phyloP scores from a whole-genome alignment of 1,140 invertebrate genomes.

The Xylocopa sonorina region DNA sequence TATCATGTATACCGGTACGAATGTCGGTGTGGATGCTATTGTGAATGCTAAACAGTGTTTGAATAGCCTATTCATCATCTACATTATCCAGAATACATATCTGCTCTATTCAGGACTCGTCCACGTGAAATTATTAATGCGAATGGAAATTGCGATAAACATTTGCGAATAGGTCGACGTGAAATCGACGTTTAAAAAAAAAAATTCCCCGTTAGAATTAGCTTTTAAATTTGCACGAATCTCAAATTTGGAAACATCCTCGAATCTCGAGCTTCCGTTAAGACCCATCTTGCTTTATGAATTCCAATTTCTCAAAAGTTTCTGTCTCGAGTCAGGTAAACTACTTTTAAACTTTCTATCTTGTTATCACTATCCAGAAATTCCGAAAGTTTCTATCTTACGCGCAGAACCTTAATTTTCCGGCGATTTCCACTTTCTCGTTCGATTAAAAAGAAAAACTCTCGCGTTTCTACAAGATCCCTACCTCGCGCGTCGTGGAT shows the following conservation, averaged over 20 bases:
- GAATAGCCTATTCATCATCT: not conserved
- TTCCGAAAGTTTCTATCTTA: not conserved
- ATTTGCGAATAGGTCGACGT: too few relatives aligned
- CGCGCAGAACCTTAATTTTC: not conserved
- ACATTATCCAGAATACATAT: not conserved
- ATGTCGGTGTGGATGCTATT: not conserved
- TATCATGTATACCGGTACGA: not conserved
- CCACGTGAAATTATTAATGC: not conserved
- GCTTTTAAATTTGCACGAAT: not conserved
- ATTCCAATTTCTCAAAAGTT: not conserved
- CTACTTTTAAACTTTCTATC: too few relatives aligned
- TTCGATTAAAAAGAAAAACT: too few relatives aligned
- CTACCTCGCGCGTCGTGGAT: too few relatives aligned
- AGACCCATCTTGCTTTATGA: not conserved
- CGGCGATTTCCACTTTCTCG: too few relatives aligned
- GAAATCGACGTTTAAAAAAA: too few relatives aligned
- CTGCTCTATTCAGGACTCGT: not conserved
- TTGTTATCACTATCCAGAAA: not conserved
- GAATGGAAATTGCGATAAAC: not conserved
- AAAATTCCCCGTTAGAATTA: too few relatives aligned
- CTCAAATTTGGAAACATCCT: too few relatives aligned
- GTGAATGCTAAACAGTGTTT: not conserved
- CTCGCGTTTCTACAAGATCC: too few relatives aligned
- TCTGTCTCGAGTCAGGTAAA: too few relatives aligned
- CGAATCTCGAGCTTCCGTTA: too few relatives aligned